phyloP scores from a whole-genome alignment of 2,888 invertebrate species.

The Leptinotarsa juncta region DNA sequence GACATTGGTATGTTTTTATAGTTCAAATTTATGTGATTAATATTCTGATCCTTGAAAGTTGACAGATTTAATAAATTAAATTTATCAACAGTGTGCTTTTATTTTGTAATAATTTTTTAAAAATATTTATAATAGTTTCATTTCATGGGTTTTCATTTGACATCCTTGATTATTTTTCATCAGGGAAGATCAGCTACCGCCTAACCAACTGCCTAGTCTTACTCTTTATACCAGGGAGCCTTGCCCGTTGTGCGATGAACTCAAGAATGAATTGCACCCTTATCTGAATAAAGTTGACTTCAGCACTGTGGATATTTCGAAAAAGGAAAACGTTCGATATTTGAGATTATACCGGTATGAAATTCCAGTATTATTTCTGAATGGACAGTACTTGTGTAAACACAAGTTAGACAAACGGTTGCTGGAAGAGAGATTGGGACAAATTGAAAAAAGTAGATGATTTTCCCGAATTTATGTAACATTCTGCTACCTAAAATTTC shows the following conservation, averaged over 20 bases:
- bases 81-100: no score
- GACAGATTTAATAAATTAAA: no score
- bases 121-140: no score
- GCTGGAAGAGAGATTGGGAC: slow-evolving; percentile 59
- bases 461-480: neutral
- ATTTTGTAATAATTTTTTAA: no score
- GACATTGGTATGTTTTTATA: no score
- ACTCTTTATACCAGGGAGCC: slow-evolving; percentile 86
- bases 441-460: slow-evolving; percentile 38
- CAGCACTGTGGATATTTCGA: slow-evolving; percentile 81
- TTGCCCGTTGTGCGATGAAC: slow-evolving; percentile 85
- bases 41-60: no score
- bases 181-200: slow-evolving; percentile 65
- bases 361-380: slow-evolving; percentile 89
- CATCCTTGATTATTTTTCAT: slow-evolving; percentile 51
- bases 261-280: slow-evolving; percentile 74
- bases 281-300: slow-evolving; percentile 73
- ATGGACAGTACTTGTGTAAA: slow-evolving; percentile 85
- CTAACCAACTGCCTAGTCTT: slow-evolving; percentile 70
- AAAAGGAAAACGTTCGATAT: slow-evolving; percentile 79
- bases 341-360: slow-evolving; percentile 81
- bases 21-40: no score
- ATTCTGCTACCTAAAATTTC: no score
- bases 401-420: slow-evolving; percentile 74
- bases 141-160: neutral